Conservation (phyloP, 2,113 vertebrate species). For the Tichodroma muraria region DNA sequence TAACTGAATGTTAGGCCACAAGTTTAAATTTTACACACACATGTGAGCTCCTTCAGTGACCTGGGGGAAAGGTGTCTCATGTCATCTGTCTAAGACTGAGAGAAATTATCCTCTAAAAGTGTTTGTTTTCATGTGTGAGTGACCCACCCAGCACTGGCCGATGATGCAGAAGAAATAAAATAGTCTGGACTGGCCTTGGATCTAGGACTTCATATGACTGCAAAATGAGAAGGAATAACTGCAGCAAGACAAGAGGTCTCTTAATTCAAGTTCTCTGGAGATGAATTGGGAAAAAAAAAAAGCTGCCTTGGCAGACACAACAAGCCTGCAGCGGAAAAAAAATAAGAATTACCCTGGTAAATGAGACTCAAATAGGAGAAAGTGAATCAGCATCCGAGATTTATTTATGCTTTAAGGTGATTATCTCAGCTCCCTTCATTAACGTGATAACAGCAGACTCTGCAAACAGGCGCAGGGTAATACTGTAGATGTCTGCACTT, state of each 20-base stretch:
- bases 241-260: not conserved
- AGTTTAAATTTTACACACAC: not conserved
- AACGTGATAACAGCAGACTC: constrained; percentile 30
- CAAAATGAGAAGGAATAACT: not conserved
- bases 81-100: not conserved
- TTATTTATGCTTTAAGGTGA: constrained; percentile 48
- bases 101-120: not conserved
- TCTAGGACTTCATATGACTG: not conserved
- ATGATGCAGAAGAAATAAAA: not conserved
- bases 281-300: not conserved
- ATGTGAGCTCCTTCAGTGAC: not conserved
- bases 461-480: constrained; percentile 13
- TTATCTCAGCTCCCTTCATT: constrained; percentile 50
- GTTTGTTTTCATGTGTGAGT: not conserved
- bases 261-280: not conserved
- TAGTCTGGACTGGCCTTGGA: not conserved
- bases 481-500: constrained; percentile 49
- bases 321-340: not conserved
- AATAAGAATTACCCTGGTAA: not conserved
- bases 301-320: not conserved
- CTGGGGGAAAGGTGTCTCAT: not conserved
- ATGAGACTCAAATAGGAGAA: constrained; percentile 1
- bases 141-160: fast-evolving
- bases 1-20: fast-evolving
- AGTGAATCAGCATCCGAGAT: constrained; percentile 28